Evolutionary conservation across 2,797 vertebrate species (phyloP), one percentile per base, ranked within the genome.

Genomic region (Graptemys geographica): DNA sequence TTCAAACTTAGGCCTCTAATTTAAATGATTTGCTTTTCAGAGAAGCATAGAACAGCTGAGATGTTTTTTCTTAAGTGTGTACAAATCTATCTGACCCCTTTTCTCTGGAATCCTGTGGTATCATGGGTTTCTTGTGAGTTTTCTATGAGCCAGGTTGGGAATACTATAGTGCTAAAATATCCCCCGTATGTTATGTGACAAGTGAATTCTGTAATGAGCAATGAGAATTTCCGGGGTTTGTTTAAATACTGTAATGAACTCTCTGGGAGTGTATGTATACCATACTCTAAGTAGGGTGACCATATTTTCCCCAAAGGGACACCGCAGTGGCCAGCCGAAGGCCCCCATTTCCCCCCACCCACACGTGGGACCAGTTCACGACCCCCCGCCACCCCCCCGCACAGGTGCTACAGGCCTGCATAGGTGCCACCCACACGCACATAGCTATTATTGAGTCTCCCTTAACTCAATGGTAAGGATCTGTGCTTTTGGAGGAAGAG

Each of bases 11-110:
- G 21, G 49, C 86, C 85, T 44, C 52, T 59, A 53, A 23, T 95
- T 90, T 74, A 91, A 53, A 88, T 92, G 86, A 86, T 82, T 88
- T 79, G 88, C 49, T 90, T 92, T 59, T 76, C 33, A 33, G 69
- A 92, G 78, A 82, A 83, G 33, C 90, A 78, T 86, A 57, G 79
- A 84, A 91, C 74, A 93, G 69, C 16, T 3, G 0, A 56, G 15
- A 10, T 53, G 79, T 49, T 80, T 91, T 83, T 79, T n/a, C 69
- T 84, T 79, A 83, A 92, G 52, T 69, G 31, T 27, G 69, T 86
- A 90, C 28, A 21, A 69, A 8, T 52, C 55, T 19, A 44, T 49
- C 79, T 86, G 65, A 90, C 92, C 86, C 5, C 1, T 1, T 94
- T 94, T 94, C n/a, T 27, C 8, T 81, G 82, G 51, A 12, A 28